Evolutionary conservation across 2,113 vertebrate genomes (phyloP), one percentile per base, ranked within the genome.

Genomic region (Lepus europaeus): DNA sequence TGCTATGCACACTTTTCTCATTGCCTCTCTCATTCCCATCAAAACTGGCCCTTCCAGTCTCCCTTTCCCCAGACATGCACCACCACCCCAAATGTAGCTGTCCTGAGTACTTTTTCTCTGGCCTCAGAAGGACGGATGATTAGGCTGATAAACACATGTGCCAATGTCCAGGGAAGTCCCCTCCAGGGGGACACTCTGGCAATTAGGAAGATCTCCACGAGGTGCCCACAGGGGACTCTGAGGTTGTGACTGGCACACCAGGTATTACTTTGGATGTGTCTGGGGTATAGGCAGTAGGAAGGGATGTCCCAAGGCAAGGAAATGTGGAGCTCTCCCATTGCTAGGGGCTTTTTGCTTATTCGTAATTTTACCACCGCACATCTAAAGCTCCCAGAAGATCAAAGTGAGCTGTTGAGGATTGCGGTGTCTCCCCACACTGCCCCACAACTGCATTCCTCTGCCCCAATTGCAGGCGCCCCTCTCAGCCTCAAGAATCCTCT

Each of bases 401-500:
- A 25, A 36, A 79, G 25, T 20, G 29, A 79, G 72, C 31, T 9
- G 13, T 49, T 72, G 51, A 31, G 31, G 80, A 63, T 13, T n/a
- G 49, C 27, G n/a, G 27, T n/a, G 14, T 74, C 39, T 91, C 81
- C 80, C 69, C 90, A 83, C 19, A 11, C 49, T n/a, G 31, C 66
- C 66, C 56, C 27, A 3, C n/a, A n/a, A 10, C 31, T 23, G 36
- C 56, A 36, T 81, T 63, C 94, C 36, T 90, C 74, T 56, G 53
- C 73, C 68, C 87, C 9, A 0, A 6, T n/a, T 77, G 45, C 68
- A 59, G 45, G 79, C 84, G 61, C 80, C 29, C 86, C 88, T 68
- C 59, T 80, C 61, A 27, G 89, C 69, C 91, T 82, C 89, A 72
- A 25, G 68, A 92, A 72, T 74, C 76, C 9, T 89, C 49, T 85